These are phyloP conservation scores for Brenthis hecate DNA, from an alignment of 2,888 invertebrate species.

Conservation along the genomic window DNA sequence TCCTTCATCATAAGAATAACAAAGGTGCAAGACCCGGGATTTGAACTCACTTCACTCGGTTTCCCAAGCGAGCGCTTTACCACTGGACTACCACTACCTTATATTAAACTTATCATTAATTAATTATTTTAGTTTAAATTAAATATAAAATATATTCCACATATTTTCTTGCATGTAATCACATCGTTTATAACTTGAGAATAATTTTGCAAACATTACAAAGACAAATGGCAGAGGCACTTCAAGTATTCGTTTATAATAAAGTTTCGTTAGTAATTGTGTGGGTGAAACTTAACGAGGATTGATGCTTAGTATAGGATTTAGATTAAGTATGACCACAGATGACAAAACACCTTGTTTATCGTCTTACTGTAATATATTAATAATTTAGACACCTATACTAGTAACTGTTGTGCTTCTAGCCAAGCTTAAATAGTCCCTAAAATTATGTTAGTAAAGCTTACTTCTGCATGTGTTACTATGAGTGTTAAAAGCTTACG, in stretches of 20 bases:
- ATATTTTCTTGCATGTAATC: constrained; percentile 9
- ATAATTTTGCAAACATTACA: constrained; percentile 37
- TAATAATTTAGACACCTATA: constrained; percentile 38
- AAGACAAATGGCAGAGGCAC: constrained; percentile 34
- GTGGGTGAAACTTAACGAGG: constrained; percentile 49
- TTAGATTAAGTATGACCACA: constrained; percentile 54
- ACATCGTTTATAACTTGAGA: constrained; percentile 23
- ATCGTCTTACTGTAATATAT: constrained; percentile 38
- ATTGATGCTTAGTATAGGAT: constrained; percentile 51
- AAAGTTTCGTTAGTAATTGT: constrained; percentile 24
- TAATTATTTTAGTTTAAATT: not conserved
- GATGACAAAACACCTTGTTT: constrained; percentile 57
- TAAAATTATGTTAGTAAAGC: not conserved
- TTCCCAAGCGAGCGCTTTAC: too few species aligned
- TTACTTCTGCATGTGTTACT: constrained; percentile 1
- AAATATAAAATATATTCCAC: not conserved
- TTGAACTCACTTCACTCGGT: too few species aligned
- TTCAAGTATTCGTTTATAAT: constrained; percentile 30
- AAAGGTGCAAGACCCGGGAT: too few species aligned
- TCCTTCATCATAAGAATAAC: too few species aligned
- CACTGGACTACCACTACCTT: too few species aligned
- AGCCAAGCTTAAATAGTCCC: not conserved
- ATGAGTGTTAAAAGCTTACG: not conserved
- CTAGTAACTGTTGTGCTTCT: constrained; percentile 16
- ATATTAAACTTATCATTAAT: too few species aligned